phyloP scores from a whole-genome alignment of 2,113 vertebrate genomes.

The Hemicordylus capensis region DNA sequence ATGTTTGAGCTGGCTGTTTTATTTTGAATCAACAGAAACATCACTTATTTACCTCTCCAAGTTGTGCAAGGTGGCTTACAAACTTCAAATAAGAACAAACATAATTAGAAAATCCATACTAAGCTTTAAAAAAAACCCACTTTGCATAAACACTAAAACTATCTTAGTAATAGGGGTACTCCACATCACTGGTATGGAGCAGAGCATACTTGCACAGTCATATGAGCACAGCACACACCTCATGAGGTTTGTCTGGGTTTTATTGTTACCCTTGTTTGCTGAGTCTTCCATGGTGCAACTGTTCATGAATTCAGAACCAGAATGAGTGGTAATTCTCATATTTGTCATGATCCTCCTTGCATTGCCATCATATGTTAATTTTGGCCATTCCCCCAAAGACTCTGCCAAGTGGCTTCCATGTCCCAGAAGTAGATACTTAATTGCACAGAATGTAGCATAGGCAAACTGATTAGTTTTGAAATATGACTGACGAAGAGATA shows the following conservation, averaged over 20 bases:
- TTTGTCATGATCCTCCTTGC: background rate
- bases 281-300: background rate
- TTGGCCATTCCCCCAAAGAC: constrained; percentile 16
- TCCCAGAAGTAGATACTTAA: constrained; percentile 34
- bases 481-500: constrained; percentile 19
- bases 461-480: constrained; percentile 40
- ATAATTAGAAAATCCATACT: too few relatives aligned
- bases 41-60: background rate
- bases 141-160: too few relatives aligned
- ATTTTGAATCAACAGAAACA: background rate
- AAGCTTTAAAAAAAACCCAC: too few relatives aligned
- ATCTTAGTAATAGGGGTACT: too few relatives aligned
- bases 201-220: background rate
- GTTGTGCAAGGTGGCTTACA: too few relatives aligned
- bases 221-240: background rate
- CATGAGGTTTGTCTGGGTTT: background rate
- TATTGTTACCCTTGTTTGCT: background rate
- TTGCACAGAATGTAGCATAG: constrained; percentile 24
- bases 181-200: background rate
- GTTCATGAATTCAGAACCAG: background rate
- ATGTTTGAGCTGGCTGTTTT: background rate
- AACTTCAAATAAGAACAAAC: too few relatives aligned
- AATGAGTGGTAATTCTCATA: background rate
- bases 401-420: constrained; percentile 6
- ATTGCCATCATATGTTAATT: constrained; percentile 14